phyloP scores from a whole-genome alignment of 2,888 invertebrate genomes.

The Xanthostigma xanthostigma region DNA sequence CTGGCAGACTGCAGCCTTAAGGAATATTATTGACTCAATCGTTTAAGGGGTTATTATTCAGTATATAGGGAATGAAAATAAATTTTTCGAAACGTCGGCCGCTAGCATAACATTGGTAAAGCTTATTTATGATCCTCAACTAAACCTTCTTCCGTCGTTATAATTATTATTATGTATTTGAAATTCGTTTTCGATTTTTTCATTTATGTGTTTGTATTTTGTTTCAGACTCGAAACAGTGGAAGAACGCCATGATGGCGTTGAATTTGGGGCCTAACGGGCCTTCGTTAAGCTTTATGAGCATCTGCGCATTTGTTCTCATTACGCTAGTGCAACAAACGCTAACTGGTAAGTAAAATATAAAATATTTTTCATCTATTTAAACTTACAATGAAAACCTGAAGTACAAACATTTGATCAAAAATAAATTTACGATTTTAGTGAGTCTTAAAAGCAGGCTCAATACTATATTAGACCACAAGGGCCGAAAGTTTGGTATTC shows the following conservation, averaged over 20 bases:
- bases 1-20: too few species aligned
- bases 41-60: too few species aligned
- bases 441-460: conserved; percentile 1
- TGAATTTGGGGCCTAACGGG: conserved; percentile 33
- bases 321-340: conserved; percentile 16
- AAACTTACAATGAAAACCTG: not conserved
- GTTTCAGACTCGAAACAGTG: conserved; percentile 19
- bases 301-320: conserved; percentile 10
- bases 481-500: too few species aligned
- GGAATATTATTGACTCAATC: too few species aligned
- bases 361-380: not conserved
- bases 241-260: conserved; percentile 38
- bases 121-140: too few species aligned
- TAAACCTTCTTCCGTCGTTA: too few species aligned
- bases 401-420: conserved; percentile 11
- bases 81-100: too few species aligned
- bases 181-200: too few species aligned
- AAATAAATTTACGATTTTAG: conserved; percentile 14
- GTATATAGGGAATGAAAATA: too few species aligned
- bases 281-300: conserved; percentile 23
- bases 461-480: too few species aligned
- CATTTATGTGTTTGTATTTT: conserved; percentile 10
- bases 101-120: too few species aligned
- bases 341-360: conserved; percentile 23
- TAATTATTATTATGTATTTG: too few species aligned